A percentile compares a stretch with the other conserved stretches of the same genome.
These are phyloP conservation scores for Sternarchorhynchus goeldii DNA, from an alignment of 2,797 vertebrate genomes.

Conservation along the genomic window DNA sequence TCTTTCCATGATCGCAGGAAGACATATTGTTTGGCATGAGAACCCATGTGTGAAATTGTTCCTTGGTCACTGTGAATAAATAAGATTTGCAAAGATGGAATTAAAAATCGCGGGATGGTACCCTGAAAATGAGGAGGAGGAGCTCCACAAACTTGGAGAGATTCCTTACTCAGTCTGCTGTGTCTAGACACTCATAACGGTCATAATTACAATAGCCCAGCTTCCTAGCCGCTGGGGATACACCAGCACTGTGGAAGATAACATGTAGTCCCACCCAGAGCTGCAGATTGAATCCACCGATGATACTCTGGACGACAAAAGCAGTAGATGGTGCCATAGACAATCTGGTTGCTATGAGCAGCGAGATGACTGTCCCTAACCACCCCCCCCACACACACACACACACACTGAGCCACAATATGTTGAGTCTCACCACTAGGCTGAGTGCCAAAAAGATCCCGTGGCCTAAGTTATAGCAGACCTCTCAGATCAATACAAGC, in stretches of 20 bases:
- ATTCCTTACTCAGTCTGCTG: conserved; percentile 12
- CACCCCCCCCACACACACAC: neutral
- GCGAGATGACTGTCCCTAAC: neutral
- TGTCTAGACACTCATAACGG: conserved; percentile 24
- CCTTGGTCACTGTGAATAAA: conserved; percentile 61
- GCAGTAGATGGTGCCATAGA: conserved; percentile 26
- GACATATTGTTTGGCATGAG: conserved; percentile 57
- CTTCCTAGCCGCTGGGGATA: conserved; percentile 14
- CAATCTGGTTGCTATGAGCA: conserved; percentile 8
- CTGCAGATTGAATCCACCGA: conserved; percentile 8
- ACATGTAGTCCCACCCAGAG: conserved; percentile 13
- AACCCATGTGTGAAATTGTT: conserved; percentile 71
- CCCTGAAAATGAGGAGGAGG: neutral
- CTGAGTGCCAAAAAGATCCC: conserved; percentile 24
- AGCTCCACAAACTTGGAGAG: neutral
- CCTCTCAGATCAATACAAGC: conserved; percentile 29
- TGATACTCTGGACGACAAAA: conserved; percentile 28
- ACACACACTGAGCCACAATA: conserved; percentile 7
- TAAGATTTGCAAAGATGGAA: conserved; percentile 56
- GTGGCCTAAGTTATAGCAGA: conserved; percentile 7
- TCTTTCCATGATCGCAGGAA: conserved; percentile 25
- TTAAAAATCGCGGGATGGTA: conserved; percentile 52
- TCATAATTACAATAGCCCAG: conserved; percentile 37
- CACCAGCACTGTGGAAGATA: conserved; percentile 18
- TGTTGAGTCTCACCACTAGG: conserved; percentile 6